Evolutionary conservation across 92 coral and sea anemone genomes (phyloP).

Genomic region (Zoanthus solanderi): DNA sequence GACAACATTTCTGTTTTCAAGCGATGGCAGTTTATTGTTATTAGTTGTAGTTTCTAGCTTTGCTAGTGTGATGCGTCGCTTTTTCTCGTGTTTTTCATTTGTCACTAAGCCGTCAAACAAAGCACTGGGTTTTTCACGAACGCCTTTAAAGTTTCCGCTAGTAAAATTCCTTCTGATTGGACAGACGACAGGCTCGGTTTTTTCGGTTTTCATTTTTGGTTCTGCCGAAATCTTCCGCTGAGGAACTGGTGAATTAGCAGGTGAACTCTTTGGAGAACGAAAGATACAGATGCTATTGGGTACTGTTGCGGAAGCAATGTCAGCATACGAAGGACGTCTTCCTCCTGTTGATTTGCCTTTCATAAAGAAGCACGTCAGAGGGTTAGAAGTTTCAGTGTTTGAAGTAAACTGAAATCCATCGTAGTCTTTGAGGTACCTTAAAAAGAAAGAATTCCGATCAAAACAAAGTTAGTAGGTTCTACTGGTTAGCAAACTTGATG

Average conservation of each 20-base stretch:
- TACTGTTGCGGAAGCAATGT: slow-evolving; percentile 87
- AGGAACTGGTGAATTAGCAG: slow-evolving; percentile 70
- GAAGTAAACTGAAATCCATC: slow-evolving; percentile 79
- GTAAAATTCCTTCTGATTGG: slow-evolving; percentile 30
- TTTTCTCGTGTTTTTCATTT: slow-evolving; percentile 27
- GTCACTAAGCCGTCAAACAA: slow-evolving; percentile 21
- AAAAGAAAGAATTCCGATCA: neutral
- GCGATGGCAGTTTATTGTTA: slow-evolving; percentile 12
- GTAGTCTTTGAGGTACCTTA: slow-evolving; percentile 80
- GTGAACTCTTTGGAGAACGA: slow-evolving; percentile 89
- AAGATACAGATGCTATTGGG: slow-evolving; percentile 92
- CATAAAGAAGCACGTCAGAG: slow-evolving; percentile 91
- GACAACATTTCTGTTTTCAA: slow-evolving; percentile 19
- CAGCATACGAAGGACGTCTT: slow-evolving; percentile 77
- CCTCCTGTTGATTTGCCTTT: slow-evolving; percentile 67
- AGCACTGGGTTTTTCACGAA: slow-evolving; percentile 1
- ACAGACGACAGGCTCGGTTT: slow-evolving; percentile 9
- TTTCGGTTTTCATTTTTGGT: neutral
- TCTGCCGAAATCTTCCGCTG: slow-evolving; percentile 53
- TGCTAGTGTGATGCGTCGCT: slow-evolving; percentile 64
- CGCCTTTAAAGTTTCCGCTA: slow-evolving; percentile 9
- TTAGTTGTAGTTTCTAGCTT: slow-evolving; percentile 48
- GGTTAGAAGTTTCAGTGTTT: slow-evolving; percentile 88
- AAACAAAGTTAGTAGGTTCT: neutral
- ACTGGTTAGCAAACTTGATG: no score